Base-by-base conservation (phyloP, 2,888 invertebrate species). In the Lumbricus terrestris region DNA sequence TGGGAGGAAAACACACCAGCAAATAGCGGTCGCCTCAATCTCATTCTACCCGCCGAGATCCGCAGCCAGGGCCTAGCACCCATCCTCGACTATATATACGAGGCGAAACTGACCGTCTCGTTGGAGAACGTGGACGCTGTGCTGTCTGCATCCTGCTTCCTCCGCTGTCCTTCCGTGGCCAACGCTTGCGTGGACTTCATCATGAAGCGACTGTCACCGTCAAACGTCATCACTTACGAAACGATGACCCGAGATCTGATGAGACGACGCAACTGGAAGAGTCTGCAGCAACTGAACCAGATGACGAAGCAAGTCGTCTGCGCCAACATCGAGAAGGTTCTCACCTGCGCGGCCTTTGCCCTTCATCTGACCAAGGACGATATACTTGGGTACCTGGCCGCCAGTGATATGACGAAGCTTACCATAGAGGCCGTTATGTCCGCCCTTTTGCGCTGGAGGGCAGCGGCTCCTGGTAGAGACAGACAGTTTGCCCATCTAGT, bases 311-410 rank as follows among this genome's bases (percentile, higher is more conserved):
- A 69, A n/a, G n/a, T 69, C 29, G 69, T 69, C 4, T 69, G 69
- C n/a, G 69, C 69, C 69, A 69, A 69, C 69, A 69, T 69, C 69
- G 69, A 69, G 69, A 69, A 69, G n/a, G 69, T 69, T n/a, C 69
- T 69, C 8, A 69, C 69, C n/a, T 69, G 29, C 8, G 69, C 69
- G n/a, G 69, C 69, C 11, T 69, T 69, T 69, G 69, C 69, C n/a
- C 69, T 69, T n/a, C n/a, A 29, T 11, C n/a, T 69, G 69, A 69
- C 69, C 6, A n/a, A 69, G 69, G 69, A 69, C 69, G 69, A 69
- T 69, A 69, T 69, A 29, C 69, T 69, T 8, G 69, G n/a, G 69
- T 69, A 69, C 69, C 69, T 69, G n/a, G 69, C 69, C 69, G 69
- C 69, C n/a, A 69, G 69, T 69, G 69, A 69, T n/a, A 69, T 69